Evolutionary conservation across 2,797 vertebrate genomes (phyloP).

Genomic region (Catharus ustulatus): DNA sequence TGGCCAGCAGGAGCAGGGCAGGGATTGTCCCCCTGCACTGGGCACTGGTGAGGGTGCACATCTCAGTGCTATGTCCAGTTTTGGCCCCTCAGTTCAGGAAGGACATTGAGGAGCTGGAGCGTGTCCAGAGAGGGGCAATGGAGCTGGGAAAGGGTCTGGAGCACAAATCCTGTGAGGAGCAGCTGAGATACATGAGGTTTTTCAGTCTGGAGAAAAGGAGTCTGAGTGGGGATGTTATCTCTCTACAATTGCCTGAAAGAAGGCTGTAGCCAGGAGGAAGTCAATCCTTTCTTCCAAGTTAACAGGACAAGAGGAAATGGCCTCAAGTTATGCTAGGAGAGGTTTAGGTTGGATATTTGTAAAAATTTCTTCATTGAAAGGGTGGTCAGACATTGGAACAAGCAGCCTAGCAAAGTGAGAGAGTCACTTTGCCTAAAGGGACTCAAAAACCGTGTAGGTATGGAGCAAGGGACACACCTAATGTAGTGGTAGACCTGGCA

Average conservation of each 20-base stretch:
- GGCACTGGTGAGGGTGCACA: background rate
- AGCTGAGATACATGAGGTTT: accelerated
- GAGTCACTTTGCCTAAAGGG: background rate
- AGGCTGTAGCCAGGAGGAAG: background rate
- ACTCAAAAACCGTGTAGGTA: background rate
- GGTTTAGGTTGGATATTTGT: background rate
- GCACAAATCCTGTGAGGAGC: background rate
- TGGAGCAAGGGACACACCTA: no score
- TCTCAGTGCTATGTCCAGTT: background rate
- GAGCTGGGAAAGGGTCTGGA: background rate
- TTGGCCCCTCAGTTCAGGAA: accelerated
- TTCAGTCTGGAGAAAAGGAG: background rate
- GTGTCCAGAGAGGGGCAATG: accelerated
- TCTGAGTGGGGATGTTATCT: background rate
- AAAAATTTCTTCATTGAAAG: background rate
- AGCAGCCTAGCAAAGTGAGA: background rate
- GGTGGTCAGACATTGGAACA: background rate
- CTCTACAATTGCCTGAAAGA: background rate
- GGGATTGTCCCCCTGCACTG: accelerated
- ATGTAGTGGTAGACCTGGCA: background rate
- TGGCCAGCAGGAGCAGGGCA: background rate
- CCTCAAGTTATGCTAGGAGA: background rate
- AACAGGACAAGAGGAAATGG: background rate
- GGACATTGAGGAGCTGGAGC: background rate
- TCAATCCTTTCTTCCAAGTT: background rate